phyloP scores from a whole-genome alignment of 1,140 invertebrate species.

The Drosophila hydei region DNA sequence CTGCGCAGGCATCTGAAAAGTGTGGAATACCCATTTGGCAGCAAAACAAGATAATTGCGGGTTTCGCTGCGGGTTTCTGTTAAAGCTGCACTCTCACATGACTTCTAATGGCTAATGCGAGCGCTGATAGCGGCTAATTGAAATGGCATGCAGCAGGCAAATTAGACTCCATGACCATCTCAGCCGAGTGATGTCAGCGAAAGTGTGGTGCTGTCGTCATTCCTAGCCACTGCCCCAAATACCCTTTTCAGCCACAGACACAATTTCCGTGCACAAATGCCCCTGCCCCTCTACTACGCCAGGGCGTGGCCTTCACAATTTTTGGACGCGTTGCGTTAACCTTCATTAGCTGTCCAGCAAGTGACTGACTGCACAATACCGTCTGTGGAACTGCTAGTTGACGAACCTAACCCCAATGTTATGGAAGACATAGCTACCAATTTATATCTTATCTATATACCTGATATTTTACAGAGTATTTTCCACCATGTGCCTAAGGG shows the following conservation, averaged over 20 bases:
- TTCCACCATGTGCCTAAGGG: too few relatives aligned
- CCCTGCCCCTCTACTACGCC: background rate
- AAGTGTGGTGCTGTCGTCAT: conserved; percentile 35
- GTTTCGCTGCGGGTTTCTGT: background rate
- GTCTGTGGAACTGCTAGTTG: too few relatives aligned
- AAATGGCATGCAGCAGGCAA: conserved; percentile 30
- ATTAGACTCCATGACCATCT: conserved; percentile 28
- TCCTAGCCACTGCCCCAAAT: background rate
- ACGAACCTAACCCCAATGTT: too few relatives aligned
- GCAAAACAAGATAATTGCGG: background rate
- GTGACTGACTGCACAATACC: too few relatives aligned
- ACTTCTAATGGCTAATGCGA: background rate
- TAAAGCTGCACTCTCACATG: conserved; percentile 3
- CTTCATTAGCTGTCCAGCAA: too few relatives aligned
- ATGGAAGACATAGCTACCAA: too few relatives aligned
- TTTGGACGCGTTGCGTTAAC: background rate
- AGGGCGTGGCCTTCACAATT: conserved; percentile 11
- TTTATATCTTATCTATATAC: too few relatives aligned
- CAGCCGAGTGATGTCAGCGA: background rate
- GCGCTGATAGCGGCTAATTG: conserved; percentile 20
- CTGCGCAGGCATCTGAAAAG: conserved; percentile 21
- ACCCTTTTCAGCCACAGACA: too few relatives aligned
- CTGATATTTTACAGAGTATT: too few relatives aligned
- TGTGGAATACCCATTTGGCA: background rate
- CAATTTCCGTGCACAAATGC: too few relatives aligned